Percentiles rank a stretch among this genome's conserved stretches.
phyloP scores from a whole-genome alignment of 2,113 vertebrate species.

The Tichodroma muraria region DNA sequence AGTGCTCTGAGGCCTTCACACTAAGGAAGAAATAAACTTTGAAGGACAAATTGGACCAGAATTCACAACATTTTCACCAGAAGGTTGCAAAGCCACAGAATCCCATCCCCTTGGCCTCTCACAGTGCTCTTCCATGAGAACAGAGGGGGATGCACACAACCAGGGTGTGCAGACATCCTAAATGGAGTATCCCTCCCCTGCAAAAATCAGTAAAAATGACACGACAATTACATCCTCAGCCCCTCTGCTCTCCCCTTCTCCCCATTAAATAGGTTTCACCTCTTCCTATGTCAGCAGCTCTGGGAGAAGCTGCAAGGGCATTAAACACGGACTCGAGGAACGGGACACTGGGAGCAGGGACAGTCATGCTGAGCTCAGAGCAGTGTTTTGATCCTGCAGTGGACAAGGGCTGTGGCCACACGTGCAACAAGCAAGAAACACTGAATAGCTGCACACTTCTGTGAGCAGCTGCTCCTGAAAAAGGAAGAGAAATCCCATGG shows the following conservation, averaged over 20 bases:
- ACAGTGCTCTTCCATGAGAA: accelerated
- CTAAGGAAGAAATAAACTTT: background rate
- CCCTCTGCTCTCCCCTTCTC: background rate
- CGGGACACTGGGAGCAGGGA: background rate
- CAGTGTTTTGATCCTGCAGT: background rate
- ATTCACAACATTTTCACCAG: background rate
- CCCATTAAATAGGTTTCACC: background rate
- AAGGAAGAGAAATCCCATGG: background rate
- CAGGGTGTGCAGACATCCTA: background rate
- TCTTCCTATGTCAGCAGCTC: background rate
- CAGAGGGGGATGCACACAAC: background rate
- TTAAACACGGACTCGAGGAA: accelerated
- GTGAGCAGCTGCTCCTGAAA: background rate
- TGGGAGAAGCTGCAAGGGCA: background rate
- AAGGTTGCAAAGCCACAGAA: background rate
- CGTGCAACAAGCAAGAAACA: background rate
- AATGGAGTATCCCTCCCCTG: background rate
- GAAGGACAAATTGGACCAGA: background rate
- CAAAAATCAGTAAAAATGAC: background rate
- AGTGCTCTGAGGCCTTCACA: background rate
- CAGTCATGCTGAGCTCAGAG: background rate
- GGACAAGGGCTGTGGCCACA: background rate
- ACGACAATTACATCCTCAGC: background rate
- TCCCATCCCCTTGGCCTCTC: background rate
- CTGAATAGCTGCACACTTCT: background rate